A percentile compares a stretch with the other conserved stretches of the same genome.
phyloP scores from a whole-genome alignment of 2,888 invertebrate genomes.

The Pseudococcus longispinus region DNA sequence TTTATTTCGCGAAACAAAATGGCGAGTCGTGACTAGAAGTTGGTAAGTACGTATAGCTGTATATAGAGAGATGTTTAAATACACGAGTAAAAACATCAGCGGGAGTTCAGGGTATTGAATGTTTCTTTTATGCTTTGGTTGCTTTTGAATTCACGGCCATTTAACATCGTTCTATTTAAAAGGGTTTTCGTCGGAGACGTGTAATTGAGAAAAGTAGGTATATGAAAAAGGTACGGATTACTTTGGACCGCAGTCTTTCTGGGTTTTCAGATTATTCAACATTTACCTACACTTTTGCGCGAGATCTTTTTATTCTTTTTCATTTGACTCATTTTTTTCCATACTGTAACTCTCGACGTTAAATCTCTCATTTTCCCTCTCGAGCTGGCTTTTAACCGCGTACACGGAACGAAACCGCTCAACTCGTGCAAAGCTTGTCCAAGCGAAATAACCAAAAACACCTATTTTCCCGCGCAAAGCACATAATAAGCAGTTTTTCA shows the following conservation, averaged over 20 bases:
- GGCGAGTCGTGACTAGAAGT: not conserved
- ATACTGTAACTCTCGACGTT: not conserved
- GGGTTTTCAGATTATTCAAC: not conserved
- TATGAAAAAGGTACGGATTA: not conserved
- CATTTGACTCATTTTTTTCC: not conserved
- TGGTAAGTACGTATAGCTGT: not conserved
- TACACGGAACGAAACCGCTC: not conserved
- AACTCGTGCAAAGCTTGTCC: not conserved
- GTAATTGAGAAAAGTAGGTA: not conserved
- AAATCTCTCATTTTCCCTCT: not conserved
- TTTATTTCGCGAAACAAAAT: not conserved
- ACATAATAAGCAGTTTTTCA: conserved; percentile 6
- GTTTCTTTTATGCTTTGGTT: not conserved
- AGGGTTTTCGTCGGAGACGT: not conserved
- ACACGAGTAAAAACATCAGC: not conserved
- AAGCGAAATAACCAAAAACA: not conserved
- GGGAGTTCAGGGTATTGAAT: not conserved
- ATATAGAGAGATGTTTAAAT: not conserved
- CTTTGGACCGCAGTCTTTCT: not conserved
- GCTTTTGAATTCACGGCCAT: not conserved
- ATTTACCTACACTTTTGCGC: not conserved
- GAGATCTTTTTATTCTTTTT: not conserved
- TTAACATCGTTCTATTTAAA: not conserved
- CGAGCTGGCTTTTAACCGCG: not conserved
- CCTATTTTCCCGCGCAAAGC: not conserved